Evolutionary conservation across 2,797 vertebrate genomes (phyloP).

Genomic region (Gymnoscopelus braueri): DNA sequence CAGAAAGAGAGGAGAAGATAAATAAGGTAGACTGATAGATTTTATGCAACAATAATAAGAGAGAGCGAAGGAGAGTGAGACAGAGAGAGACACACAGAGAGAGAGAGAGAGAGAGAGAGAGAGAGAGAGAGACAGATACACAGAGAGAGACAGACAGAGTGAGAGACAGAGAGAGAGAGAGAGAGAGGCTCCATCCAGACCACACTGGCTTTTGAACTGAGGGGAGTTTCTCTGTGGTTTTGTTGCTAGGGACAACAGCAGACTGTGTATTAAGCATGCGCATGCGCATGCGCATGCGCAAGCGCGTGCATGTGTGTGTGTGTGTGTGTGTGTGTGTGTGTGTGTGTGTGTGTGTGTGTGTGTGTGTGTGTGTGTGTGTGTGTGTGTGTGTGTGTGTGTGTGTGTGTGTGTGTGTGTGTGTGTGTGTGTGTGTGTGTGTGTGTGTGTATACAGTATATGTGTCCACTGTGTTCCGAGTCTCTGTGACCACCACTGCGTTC

Average conservation of each 20-base stretch:
- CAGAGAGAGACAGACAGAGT: constrained; percentile 9
- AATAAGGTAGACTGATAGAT: too few species aligned
- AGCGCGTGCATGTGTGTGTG: too few species aligned
- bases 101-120: constrained; percentile 5
- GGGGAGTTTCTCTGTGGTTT: constrained; percentile 20
- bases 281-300: too few species aligned
- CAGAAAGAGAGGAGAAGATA: neutral
- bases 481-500: too few species aligned
- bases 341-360: neutral
- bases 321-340: too few species aligned
- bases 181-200: neutral
- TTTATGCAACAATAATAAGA: neutral
- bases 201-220: neutral
- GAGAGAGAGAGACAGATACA: constrained; percentile 9
- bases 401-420: too few species aligned
- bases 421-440: too few species aligned
- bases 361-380: constrained; percentile 1
- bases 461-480: constrained; percentile 6
- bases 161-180: constrained; percentile 7
- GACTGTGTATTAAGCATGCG: constrained; percentile 2
- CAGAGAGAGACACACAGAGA: constrained; percentile 8
- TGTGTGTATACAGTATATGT: too few species aligned
- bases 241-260: constrained; percentile 31
- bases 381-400: too few species aligned
- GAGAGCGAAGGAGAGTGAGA: neutral